Conservation (phyloP, 2,113 vertebrate species). For the Phocoena phocoena region DNA sequence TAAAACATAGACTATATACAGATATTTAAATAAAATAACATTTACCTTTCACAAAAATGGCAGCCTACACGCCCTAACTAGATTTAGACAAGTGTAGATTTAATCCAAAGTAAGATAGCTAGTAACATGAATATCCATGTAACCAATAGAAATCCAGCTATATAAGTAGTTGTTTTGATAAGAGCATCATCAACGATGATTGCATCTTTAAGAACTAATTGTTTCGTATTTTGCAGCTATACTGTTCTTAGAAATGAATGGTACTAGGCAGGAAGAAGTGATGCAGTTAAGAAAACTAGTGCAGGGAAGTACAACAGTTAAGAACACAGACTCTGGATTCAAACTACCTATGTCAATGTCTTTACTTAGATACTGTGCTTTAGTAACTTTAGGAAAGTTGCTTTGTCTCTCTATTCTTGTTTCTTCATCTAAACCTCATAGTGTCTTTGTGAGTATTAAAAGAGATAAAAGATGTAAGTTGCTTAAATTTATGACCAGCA, state of each 20-base stretch:
- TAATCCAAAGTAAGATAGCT: background rate
- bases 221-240: background rate
- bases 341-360: background rate
- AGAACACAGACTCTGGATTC: background rate
- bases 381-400: background rate
- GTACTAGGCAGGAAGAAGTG: background rate
- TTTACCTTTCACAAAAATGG: slow-evolving; percentile 9
- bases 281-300: background rate
- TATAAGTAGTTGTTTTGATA: background rate
- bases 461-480: background rate
- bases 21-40: background rate
- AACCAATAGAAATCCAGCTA: background rate
- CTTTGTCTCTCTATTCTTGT: background rate
- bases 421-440: background rate
- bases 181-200: background rate
- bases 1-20: background rate
- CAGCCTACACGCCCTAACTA: background rate
- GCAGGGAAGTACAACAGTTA: background rate
- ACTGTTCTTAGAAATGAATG: background rate
- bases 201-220: background rate
- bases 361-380: background rate
- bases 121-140: background rate
- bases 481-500: background rate
- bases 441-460: background rate
- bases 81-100: background rate